A percentile compares a stretch with the other conserved stretches of the same genome.
Evolutionary conservation across 2,797 vertebrate species (phyloP).

Genomic region (Stomatorhinus walkeri): DNA sequence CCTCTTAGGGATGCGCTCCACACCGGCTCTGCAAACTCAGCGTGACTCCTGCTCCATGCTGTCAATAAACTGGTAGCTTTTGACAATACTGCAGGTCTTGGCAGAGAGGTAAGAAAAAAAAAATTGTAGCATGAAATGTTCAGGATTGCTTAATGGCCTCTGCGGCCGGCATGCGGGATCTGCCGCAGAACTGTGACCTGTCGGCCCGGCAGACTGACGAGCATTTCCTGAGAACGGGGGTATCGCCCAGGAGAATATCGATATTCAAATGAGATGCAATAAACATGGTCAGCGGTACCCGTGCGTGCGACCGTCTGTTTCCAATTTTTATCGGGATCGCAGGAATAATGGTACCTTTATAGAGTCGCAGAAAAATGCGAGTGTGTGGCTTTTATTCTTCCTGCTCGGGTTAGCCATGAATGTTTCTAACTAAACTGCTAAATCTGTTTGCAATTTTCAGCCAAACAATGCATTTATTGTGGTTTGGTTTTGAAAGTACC

Average conservation of each 20-base stretch:
- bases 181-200: background rate
- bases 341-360: constrained; percentile 70
- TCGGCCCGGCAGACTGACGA: background rate
- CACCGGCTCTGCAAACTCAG: background rate
- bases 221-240: constrained; percentile 53
- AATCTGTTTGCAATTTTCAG: constrained; percentile 43
- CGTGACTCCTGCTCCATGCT: background rate
- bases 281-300: constrained; percentile 70
- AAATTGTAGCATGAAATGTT: background rate
- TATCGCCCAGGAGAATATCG: constrained; percentile 65
- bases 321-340: constrained; percentile 72
- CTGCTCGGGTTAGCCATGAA: constrained; percentile 68
- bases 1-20: background rate
- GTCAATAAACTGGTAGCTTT: constrained; percentile 2
- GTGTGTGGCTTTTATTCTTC: constrained; percentile 66
- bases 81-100: background rate
- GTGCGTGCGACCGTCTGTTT: constrained; percentile 67
- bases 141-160: background rate
- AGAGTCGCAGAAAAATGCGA: constrained; percentile 65
- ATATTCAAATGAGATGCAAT: constrained; percentile 64
- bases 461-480: constrained; percentile 23
- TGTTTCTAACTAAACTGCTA: constrained; percentile 57
- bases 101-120: background rate
- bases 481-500: constrained; percentile 20
- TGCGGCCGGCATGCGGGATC: background rate